phyloP scores from a whole-genome alignment of 1,140 invertebrate genomes.

The Philaenus spumarius region DNA sequence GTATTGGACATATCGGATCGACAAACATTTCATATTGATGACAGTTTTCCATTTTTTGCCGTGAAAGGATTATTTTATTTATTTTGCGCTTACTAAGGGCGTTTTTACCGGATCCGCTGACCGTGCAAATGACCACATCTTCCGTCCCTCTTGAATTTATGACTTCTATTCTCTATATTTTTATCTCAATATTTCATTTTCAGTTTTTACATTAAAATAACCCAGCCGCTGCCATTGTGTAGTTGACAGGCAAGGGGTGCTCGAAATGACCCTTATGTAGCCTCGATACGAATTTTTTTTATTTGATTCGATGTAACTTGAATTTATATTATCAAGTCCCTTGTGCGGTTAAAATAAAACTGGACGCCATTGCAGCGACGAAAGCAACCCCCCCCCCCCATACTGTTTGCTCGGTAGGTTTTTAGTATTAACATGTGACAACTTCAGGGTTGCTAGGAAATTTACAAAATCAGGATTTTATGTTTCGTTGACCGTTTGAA shows the following conservation, averaged over 20 bases:
- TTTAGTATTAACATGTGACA: too few species aligned
- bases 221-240: slow-evolving; percentile 13
- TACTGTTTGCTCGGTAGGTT: too few species aligned
- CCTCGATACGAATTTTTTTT: background rate
- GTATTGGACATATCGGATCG: background rate
- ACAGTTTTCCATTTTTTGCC: slow-evolving; percentile 4
- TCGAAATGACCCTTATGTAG: slow-evolving; percentile 19
- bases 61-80: slow-evolving; percentile 16
- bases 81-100: background rate
- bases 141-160: slow-evolving; percentile 22
- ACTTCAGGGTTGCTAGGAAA: too few species aligned
- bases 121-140: slow-evolving; percentile 25
- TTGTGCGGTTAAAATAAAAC: background rate
- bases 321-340: background rate
- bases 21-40: background rate
- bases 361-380: slow-evolving; percentile 1
- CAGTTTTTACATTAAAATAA: slow-evolving; percentile 23
- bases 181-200: slow-evolving; percentile 29
- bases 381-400: too few species aligned
- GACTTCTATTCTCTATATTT: slow-evolving; percentile 27
- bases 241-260: slow-evolving; percentile 12
- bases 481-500: too few species aligned
- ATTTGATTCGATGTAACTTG: background rate
- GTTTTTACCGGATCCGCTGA: slow-evolving; percentile 12
- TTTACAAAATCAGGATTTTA: too few species aligned